A percentile compares a stretch with the other conserved stretches of the same genome.
These are phyloP conservation scores for mouse (Mus musculus) DNA, from an alignment of 2,113 vertebrate species.

Conservation along the genomic window GRCm39 chr1:149199501-149200000, in stretches of 20 bases:
- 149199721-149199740: background rate
- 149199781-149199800: background rate
- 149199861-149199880: background rate
- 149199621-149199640: background rate
- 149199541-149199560: background rate
- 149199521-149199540: too few species aligned
- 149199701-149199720: background rate
- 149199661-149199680: background rate
- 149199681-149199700: background rate
- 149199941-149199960: too few species aligned
- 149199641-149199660: background rate
- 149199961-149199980: background rate
- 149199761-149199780: background rate
- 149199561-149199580: background rate
- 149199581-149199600: background rate
- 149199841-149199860: background rate
- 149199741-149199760: background rate
- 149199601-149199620: too few species aligned
- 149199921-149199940: background rate
- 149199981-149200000: background rate
- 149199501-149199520: background rate
- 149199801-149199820: background rate
- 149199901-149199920: background rate
- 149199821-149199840: background rate
- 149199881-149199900: background rate